Evolutionary conservation across 2,113 vertebrate genomes (phyloP), one percentile per base, ranked within the genome.

Genomic region (Mungos mungo): DNA sequence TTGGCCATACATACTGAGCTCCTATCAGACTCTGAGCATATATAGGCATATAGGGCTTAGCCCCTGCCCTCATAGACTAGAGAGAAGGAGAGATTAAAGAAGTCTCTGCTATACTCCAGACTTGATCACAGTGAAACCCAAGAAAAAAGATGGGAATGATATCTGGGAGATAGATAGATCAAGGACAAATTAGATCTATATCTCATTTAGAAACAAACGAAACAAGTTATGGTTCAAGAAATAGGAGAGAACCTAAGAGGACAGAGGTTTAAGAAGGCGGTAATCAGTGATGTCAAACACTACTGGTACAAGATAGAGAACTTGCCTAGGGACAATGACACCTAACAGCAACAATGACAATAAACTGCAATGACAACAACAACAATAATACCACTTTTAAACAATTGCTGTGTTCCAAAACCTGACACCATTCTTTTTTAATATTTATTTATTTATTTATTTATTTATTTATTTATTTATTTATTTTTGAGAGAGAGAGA

Each of bases 101-200:
- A 29, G 3, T 81, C 71, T 92, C 57, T 88, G 21, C 47, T 60
- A 21, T 45, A 89, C 79, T 33, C 41, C 29, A 89, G 35, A 71
- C 71, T 88, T 69, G 15, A 94, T 52, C 6, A 60, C 29, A 60
- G 23, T 35, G 11, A 92, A 89, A 65, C 10, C 15, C 71, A 23
- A 85, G 25, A 88, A 72, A 86, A 90, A 86, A 87, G 6, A 90
- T 77, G 19, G 27, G 50, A 93, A 85, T 38, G 89, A 89, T 79
- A 16, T 25, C n/a, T 81, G 31, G 10, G 35, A 81, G 50, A 50
- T 14, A 76, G 68, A 69, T 54, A 60, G 41, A 54, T 21, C 11
- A 27, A 21, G 19, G 12, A 31, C 13, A 54, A 25, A 29, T 19
- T 71, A 71, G 63, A 63, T n/a, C 47, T 4, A 15, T 29, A 31